Evolutionary conservation across 2,888 invertebrate genomes (phyloP).

Genomic region (Meteorus cinctellus): DNA sequence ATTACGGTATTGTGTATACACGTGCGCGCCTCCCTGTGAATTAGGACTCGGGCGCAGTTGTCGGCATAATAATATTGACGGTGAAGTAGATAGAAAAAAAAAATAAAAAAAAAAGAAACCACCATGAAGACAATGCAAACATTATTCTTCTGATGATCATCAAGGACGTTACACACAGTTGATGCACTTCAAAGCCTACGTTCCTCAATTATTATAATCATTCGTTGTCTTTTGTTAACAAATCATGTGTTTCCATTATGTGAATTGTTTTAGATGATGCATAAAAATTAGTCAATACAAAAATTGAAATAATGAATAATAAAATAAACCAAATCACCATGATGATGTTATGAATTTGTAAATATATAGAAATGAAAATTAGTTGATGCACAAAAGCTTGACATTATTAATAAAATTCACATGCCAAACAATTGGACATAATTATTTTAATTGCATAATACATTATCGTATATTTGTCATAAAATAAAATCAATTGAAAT

Average conservation of each 20-base stretch:
- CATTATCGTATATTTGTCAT: neutral
- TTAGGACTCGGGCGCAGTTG: constrained; percentile 20
- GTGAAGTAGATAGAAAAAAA: neutral
- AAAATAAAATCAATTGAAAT: constrained; percentile 24
- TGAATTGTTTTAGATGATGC: constrained; percentile 7
- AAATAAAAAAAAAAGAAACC: neutral
- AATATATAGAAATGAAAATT: neutral
- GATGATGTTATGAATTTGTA: neutral
- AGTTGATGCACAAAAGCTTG: constrained; percentile 1
- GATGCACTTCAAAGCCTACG: neutral
- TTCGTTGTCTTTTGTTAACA: no score
- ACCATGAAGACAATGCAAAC: constrained; percentile 20
- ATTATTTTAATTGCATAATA: neutral
- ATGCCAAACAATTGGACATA: constrained; percentile 29
- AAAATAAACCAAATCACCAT: neutral
- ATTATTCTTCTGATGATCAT: constrained; percentile 8
- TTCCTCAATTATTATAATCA: neutral
- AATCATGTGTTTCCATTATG: neutral
- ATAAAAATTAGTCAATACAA: constrained; percentile 9
- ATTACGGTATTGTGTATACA: constrained; percentile 23
- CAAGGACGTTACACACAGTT: constrained; percentile 27
- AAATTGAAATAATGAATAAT: neutral
- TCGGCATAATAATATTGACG: neutral
- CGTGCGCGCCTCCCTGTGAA: constrained; percentile 21
- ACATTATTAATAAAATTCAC: neutral